Conservation (phyloP, 53 echinoderm and acorn worm species). For the Holothuria scabra region DNA sequence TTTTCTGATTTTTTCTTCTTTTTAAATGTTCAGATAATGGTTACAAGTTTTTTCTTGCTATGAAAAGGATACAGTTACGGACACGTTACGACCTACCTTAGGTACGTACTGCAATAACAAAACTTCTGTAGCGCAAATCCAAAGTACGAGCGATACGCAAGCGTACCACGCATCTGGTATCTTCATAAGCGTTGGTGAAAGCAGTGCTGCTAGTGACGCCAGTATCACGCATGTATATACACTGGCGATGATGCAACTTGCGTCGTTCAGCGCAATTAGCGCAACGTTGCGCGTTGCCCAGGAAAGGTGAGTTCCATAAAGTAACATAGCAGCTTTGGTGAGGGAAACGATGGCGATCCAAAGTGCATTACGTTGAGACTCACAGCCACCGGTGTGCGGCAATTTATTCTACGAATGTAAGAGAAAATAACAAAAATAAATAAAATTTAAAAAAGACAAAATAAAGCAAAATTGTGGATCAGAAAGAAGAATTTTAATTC, state of each 20-base stretch:
- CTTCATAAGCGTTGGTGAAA: constrained; percentile 65
- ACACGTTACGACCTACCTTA: constrained; percentile 63
- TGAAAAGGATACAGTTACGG: too few species aligned
- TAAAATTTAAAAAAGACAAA: too few species aligned
- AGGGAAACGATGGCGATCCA: constrained; percentile 76
- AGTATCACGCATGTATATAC: constrained; percentile 95
- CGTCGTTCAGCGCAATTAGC: constrained; percentile 95
- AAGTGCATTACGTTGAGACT: constrained; percentile 64
- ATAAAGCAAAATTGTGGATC: too few species aligned
- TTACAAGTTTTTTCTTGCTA: too few species aligned
- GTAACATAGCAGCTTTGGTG: constrained; percentile 72
- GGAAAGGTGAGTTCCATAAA: constrained; percentile 89
- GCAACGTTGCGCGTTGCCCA: constrained; percentile 97
- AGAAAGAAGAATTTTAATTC: too few species aligned
- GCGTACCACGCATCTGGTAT: constrained; percentile 97
- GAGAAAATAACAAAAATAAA: too few species aligned
- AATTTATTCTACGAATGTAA: too few species aligned
- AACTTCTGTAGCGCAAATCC: constrained; percentile 80
- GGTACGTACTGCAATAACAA: constrained; percentile 86
- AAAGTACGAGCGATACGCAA: constrained; percentile 74
- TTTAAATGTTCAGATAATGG: too few species aligned
- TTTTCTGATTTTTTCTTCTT: too few species aligned
- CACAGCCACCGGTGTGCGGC: constrained; percentile 25
- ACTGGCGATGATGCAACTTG: constrained; percentile 87
- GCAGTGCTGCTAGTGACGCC: constrained; percentile 71